A percentile compares a stretch with the other conserved stretches of the same genome.
These are phyloP conservation scores for Leucophenga montana DNA, from an alignment of 2,888 invertebrate genomes.

Conservation along the genomic window DNA sequence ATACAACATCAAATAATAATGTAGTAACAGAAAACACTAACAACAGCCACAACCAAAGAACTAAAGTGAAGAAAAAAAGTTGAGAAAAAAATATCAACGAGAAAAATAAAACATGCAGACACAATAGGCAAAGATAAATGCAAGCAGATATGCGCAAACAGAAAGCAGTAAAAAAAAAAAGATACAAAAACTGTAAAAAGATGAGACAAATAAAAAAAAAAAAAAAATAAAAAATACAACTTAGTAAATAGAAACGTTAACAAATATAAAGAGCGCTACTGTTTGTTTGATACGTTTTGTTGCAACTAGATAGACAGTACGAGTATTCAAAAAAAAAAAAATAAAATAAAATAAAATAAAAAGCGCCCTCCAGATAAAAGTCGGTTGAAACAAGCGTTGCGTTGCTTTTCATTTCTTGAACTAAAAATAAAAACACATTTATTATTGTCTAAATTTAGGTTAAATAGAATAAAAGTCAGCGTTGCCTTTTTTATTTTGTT, in stretches of 20 bases:
- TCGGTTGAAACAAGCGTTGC: too few relatives aligned
- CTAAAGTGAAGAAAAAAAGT: neutral
- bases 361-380: too few relatives aligned
- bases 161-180: constrained; percentile 1
- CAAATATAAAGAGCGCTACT: constrained; percentile 14
- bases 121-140: neutral
- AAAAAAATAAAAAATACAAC: constrained; percentile 1
- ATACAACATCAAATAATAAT: too few relatives aligned
- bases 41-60: neutral
- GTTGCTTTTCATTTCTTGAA: neutral
- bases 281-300: neutral
- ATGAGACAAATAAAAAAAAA: neutral
- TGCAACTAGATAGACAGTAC: neutral
- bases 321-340: too few relatives aligned
- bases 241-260: constrained; percentile 12
- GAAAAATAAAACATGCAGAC: neutral
- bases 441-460: constrained; percentile 23
- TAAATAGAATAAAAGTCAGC: constrained; percentile 9
- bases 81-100: neutral
- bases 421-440: constrained; percentile 8
- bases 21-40: too few relatives aligned
- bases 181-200: neutral
- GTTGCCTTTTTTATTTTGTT: neutral
- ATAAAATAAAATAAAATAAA: too few relatives aligned
- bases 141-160: neutral